Base-by-base conservation (phyloP, 2,797 vertebrate species). In the Xenopus petersii region DNA sequence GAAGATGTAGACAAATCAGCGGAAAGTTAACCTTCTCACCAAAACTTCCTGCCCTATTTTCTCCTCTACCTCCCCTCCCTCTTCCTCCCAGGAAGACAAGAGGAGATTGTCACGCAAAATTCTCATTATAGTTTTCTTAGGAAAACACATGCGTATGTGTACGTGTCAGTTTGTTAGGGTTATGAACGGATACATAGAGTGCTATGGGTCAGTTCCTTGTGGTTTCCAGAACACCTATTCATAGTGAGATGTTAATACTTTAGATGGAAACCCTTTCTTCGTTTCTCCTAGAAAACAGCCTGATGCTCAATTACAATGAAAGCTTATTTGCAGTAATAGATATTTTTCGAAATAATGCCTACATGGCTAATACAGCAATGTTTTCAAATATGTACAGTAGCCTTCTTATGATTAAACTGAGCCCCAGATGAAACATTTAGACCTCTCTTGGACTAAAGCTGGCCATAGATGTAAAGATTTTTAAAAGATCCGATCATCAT, bases 21-120 rank as follows among this genome's bases (percentile, higher is more conserved):
- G 71, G 77, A 79, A 74, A 74, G 65, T 17, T 59, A 74, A 79
- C 64, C 71, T 70, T 74, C 76, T 78, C 76, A 78, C 71, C 76
- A 70, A 78, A 74, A 74, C 71, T 78, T 78, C 76, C 71, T 78
- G 77, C 61, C 64, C 65, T 64, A 68, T 73, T 78, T 71, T 68
- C 72, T 63, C 65, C 60, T 68, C 64, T 15, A 6, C 54, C 67
- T 73, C 75, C 71, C 71, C 77, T 73, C 77, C 71, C 76, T 49
- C 71, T 79, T 79, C 77, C 77, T 79, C 67, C 71, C 71, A 65
- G 77, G 77, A 73, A 77, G 75, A 77, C 64, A 60, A 68, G 66
- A 64, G 65, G 24, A 33, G 69, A 55, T 49, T 66, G 77, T 79
- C 77, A 79, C 77, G 71, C 77, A 59, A 79, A 79, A 74, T 58